Conservation (phyloP, 2,888 invertebrate genomes). For the Tenthredo livida region DNA sequence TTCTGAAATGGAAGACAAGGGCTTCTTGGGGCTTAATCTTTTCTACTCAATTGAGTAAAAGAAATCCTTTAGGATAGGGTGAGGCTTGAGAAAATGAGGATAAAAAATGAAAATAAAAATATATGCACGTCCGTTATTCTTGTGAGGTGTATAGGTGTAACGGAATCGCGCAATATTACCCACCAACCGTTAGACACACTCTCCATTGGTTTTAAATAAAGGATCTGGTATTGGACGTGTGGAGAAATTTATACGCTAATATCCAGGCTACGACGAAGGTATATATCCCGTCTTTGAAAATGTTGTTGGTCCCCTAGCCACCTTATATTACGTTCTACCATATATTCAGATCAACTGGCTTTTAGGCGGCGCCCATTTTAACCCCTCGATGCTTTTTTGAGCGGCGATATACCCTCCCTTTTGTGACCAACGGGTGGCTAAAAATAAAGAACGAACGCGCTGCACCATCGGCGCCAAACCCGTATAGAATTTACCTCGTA, state of each 20-base stretch:
- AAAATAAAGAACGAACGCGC: constrained; percentile 29
- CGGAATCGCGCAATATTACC: neutral
- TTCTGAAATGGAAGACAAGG: too few species aligned
- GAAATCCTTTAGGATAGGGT: too few species aligned
- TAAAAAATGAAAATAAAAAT: neutral
- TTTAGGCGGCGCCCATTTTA: constrained; percentile 59
- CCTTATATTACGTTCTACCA: constrained; percentile 34
- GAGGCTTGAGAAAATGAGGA: neutral
- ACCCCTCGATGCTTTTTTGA: constrained; percentile 65
- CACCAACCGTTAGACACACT: neutral
- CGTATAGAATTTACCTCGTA: neutral
- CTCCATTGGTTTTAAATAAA: neutral
- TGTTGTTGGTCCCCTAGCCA: constrained; percentile 39
- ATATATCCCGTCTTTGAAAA: constrained; percentile 33
- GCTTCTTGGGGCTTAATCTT: too few species aligned
- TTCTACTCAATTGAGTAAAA: too few species aligned
- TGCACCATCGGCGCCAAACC: neutral
- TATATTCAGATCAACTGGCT: constrained; percentile 49
- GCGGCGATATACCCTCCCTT: constrained; percentile 64
- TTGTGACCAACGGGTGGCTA: constrained; percentile 35
- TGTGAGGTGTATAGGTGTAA: neutral
- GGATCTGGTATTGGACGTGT: constrained; percentile 21
- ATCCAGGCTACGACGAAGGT: neutral
- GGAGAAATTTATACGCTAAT: constrained; percentile 28
- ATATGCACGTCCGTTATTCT: neutral